Percentiles rank a stretch among this genome's conserved stretches.
These are phyloP conservation scores for Apodemia duryi DNA, from an alignment of 2,888 invertebrate species.

Conservation along the genomic window DNA sequence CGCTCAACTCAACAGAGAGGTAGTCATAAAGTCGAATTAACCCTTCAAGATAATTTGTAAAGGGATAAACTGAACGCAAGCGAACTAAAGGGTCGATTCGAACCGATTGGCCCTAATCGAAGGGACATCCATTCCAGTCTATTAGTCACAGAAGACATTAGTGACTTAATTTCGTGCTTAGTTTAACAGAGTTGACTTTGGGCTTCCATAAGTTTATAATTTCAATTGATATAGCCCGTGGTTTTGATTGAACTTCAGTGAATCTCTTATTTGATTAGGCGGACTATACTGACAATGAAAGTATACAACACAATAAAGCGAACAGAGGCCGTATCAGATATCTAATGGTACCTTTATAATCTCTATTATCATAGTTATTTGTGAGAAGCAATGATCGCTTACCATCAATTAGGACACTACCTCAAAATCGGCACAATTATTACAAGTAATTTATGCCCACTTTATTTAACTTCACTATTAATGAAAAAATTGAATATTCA, in stretches of 20 bases:
- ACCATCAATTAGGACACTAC: too few species aligned
- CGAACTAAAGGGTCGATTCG: slow-evolving; percentile 30
- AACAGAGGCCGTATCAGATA: too few species aligned
- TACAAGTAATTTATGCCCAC: too few species aligned
- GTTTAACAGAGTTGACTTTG: slow-evolving; percentile 37
- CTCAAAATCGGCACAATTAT: too few species aligned
- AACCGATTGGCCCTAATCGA: slow-evolving; percentile 43
- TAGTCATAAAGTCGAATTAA: slow-evolving; percentile 34
- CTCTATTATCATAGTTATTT: too few species aligned
- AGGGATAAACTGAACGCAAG: slow-evolving; percentile 33
- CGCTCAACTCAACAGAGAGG: slow-evolving; percentile 21
- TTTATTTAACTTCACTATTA: too few species aligned
- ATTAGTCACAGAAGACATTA: slow-evolving; percentile 39
- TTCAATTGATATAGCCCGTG: neutral
- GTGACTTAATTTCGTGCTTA: slow-evolving; percentile 43
- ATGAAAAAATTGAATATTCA: too few species aligned
- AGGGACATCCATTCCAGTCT: slow-evolving; percentile 35
- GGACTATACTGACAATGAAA: too few species aligned
- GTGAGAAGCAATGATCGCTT: too few species aligned
- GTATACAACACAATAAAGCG: too few species aligned
- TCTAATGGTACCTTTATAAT: too few species aligned
- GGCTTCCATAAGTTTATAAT: slow-evolving; percentile 25
- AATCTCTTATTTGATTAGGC: neutral
- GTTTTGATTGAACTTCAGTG: neutral
- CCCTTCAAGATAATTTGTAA: slow-evolving; percentile 37